Evolutionary conservation across 92 coral and sea anemone species (phyloP).

Genomic region (Zoanthus sociatus): DNA sequence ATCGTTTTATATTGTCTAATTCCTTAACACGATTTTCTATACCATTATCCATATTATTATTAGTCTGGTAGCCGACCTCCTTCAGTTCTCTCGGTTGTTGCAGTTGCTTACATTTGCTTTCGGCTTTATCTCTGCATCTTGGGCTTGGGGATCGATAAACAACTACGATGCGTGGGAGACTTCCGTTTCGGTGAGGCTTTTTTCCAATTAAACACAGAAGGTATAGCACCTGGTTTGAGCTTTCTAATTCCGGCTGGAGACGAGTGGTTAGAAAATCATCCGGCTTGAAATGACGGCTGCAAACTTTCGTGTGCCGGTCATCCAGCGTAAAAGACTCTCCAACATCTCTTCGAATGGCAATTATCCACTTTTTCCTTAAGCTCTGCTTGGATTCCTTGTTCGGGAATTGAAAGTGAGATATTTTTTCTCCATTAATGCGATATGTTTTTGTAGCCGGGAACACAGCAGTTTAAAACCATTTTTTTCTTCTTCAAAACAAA

Average conservation of each 20-base stretch:
- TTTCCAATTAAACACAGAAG: neutral
- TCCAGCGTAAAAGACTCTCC: neutral
- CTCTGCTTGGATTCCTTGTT: neutral
- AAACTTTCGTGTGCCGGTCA: neutral
- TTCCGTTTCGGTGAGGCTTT: neutral
- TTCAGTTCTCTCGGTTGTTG: neutral
- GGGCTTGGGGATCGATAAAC: neutral
- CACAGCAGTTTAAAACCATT: neutral
- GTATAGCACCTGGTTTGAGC: neutral
- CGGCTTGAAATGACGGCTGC: neutral
- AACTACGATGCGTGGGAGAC: neutral
- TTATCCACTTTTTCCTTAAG: neutral
- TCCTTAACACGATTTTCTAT: neutral
- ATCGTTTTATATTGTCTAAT: neutral
- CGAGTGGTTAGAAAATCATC: neutral
- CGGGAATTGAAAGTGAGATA: neutral
- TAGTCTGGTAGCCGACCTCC: neutral
- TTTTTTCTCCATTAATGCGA: neutral
- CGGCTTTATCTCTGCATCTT: neutral
- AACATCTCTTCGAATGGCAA: neutral
- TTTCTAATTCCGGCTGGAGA: neutral
- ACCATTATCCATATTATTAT: neutral
- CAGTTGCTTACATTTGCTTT: neutral
- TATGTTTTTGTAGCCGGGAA: neutral
- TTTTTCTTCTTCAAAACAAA: too few relatives aligned